A percentile compares a stretch with the other conserved stretches of the same genome.
phyloP scores from a whole-genome alignment of 53 echinoderm and acorn worm species.

The Paracentrotus lividus region DNA sequence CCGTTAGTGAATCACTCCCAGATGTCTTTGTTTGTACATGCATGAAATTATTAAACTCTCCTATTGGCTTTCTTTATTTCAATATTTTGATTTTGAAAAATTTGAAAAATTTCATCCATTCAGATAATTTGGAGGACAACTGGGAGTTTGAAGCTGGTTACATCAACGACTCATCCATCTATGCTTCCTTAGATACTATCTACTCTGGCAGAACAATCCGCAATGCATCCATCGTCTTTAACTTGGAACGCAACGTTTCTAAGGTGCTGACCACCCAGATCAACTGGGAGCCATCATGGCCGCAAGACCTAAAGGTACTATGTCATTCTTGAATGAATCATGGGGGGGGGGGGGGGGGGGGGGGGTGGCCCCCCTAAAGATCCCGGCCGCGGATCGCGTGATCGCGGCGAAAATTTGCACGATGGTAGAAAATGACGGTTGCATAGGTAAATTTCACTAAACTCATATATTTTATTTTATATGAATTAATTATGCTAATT shows the following conservation, averaged over 20 bases:
- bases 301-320: constrained; percentile 74
- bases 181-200: constrained; percentile 19
- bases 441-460: no score
- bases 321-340: no score
- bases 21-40: no score
- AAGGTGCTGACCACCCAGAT: constrained; percentile 74
- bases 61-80: background rate
- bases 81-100: background rate
- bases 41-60: background rate
- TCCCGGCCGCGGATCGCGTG: no score
- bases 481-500: no score
- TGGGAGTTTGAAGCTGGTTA: constrained; percentile 35
- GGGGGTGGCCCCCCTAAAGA: no score
- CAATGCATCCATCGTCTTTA: constrained; percentile 1
- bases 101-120: background rate
- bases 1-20: no score
- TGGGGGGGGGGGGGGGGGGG: no score
- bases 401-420: no score
- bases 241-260: background rate
- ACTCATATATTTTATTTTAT: no score
- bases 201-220: constrained; percentile 6
- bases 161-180: constrained; percentile 16
- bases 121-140: constrained; percentile 1
- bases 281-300: constrained; percentile 91
- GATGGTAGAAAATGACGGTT: no score